Percentiles rank a stretch among this genome's conserved stretches.
Evolutionary conservation across 2,113 vertebrate genomes (phyloP).

Genomic region (Dipodomys merriami): DNA sequence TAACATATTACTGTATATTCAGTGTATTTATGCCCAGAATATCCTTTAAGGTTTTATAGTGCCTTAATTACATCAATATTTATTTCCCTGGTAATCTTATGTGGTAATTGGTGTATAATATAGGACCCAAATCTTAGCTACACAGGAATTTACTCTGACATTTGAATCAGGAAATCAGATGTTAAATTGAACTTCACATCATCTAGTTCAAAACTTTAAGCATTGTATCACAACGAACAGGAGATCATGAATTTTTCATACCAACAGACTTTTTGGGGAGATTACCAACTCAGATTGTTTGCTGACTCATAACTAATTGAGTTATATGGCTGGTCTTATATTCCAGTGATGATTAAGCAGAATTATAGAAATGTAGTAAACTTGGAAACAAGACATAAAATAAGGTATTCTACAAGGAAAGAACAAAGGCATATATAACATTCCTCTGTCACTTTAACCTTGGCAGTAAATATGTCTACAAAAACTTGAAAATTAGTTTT

Average conservation of each 20-base stretch:
- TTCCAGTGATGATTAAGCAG: slow-evolving; percentile 76
- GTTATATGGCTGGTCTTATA: slow-evolving; percentile 62
- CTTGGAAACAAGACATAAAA: slow-evolving; percentile 53
- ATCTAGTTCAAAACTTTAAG: background rate
- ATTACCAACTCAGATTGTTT: slow-evolving; percentile 68
- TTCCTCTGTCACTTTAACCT: slow-evolving; percentile 3
- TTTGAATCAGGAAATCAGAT: slow-evolving; percentile 36
- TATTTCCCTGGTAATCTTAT: background rate
- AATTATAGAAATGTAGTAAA: slow-evolving; percentile 49
- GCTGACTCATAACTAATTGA: slow-evolving; percentile 65
- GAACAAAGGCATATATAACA: background rate
- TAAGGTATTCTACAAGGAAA: background rate
- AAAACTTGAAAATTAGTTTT: slow-evolving; percentile 40
- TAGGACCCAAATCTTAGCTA: slow-evolving; percentile 39
- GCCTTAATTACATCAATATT: background rate
- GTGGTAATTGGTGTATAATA: background rate
- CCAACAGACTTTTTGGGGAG: slow-evolving; percentile 58
- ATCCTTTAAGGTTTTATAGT: background rate
- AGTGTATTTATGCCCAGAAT: background rate
- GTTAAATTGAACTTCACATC: slow-evolving; percentile 21
- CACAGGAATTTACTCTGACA: slow-evolving; percentile 22
- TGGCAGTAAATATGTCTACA: slow-evolving; percentile 21
- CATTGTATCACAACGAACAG: slow-evolving; percentile 20
- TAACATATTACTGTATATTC: background rate
- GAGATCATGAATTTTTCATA: slow-evolving; percentile 50